These are phyloP conservation scores for Adelphocoris suturalis DNA, from an alignment of 2,888 invertebrate genomes.

Conservation along the genomic window DNA sequence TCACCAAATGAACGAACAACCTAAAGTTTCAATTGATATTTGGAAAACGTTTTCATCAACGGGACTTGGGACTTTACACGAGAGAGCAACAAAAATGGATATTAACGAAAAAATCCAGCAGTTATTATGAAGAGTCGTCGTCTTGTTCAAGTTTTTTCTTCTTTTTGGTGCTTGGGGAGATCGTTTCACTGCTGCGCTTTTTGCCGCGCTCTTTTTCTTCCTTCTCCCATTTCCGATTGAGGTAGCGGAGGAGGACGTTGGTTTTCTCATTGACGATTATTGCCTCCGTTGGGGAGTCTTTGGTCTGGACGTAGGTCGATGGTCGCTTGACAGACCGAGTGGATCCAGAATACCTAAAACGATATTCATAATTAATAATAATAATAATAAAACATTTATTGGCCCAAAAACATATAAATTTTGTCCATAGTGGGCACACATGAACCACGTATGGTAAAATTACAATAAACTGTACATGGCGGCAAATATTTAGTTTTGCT, in stretches of 20 bases:
- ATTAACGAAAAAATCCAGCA: not conserved
- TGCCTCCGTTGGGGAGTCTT: constrained; percentile 95
- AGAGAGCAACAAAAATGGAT: not conserved
- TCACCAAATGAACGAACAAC: not conserved
- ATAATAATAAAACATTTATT: too few species aligned
- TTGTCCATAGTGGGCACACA: too few species aligned
- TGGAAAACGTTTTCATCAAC: not conserved
- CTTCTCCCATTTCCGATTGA: constrained; percentile 81
- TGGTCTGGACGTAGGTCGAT: constrained; percentile 94
- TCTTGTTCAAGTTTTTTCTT: constrained; percentile 57
- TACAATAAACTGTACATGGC: too few species aligned
- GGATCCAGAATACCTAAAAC: constrained; percentile 77
- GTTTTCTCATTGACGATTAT: constrained; percentile 98
- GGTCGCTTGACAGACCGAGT: constrained; percentile 92
- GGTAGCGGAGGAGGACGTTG: constrained; percentile 93
- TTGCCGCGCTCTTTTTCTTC: constrained; percentile 65
- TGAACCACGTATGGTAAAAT: too few species aligned
- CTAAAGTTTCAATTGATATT: constrained; percentile 9
- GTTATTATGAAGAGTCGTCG: constrained; percentile 53
- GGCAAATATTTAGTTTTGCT: too few species aligned
- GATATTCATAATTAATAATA: not conserved
- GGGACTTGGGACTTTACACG: not conserved
- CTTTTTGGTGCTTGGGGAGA: not conserved
- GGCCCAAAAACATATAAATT: too few species aligned
- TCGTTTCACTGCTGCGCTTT: constrained; percentile 42